A percentile compares a stretch with the other conserved stretches of the same genome.
Evolutionary conservation across 2,888 invertebrate genomes (phyloP).

Genomic region (Epirrhoe tristata): DNA sequence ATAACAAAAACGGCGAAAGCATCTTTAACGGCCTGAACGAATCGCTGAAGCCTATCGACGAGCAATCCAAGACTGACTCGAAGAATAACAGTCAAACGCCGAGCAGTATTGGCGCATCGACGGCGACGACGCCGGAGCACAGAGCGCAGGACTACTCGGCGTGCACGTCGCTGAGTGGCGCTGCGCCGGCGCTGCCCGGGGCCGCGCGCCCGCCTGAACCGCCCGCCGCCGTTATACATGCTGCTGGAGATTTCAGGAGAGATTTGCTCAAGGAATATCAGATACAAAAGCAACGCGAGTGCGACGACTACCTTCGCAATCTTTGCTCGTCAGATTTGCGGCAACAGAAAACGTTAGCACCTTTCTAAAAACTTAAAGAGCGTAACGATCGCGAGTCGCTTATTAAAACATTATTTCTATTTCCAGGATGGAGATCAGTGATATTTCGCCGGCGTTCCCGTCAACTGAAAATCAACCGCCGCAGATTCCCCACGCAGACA

Average conservation of each 20-base stretch:
- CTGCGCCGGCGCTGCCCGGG: slow-evolving; percentile 80
- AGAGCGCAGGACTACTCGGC: slow-evolving; percentile 88
- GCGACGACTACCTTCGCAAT: slow-evolving; percentile 79
- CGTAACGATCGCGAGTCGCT: slow-evolving; percentile 6
- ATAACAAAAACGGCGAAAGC: slow-evolving; percentile 91
- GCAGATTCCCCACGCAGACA: slow-evolving; percentile 44
- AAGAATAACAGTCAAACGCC: slow-evolving; percentile 40
- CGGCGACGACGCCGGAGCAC: slow-evolving; percentile 89
- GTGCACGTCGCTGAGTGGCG: slow-evolving; percentile 86
- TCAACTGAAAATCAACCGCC: slow-evolving; percentile 54
- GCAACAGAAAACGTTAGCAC: slow-evolving; percentile 67
- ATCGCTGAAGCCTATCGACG: slow-evolving; percentile 72
- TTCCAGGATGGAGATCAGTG: slow-evolving; percentile 67
- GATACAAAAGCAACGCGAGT: slow-evolving; percentile 89
- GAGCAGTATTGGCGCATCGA: slow-evolving; percentile 71
- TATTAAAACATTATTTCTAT: slow-evolving; percentile 36
- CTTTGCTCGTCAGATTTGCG: slow-evolving; percentile 73
- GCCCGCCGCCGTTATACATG: slow-evolving; percentile 40
- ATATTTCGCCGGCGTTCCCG: slow-evolving; percentile 59
- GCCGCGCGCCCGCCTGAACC: slow-evolving; percentile 63
- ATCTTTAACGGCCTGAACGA: slow-evolving; percentile 90
- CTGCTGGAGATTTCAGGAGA: slow-evolving; percentile 79
- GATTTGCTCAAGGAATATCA: slow-evolving; percentile 93
- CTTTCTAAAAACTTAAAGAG: slow-evolving; percentile 21
- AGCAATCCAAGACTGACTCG: slow-evolving; percentile 65